Conservation (phyloP, 2,888 invertebrate genomes). For the Automeris io region DNA sequence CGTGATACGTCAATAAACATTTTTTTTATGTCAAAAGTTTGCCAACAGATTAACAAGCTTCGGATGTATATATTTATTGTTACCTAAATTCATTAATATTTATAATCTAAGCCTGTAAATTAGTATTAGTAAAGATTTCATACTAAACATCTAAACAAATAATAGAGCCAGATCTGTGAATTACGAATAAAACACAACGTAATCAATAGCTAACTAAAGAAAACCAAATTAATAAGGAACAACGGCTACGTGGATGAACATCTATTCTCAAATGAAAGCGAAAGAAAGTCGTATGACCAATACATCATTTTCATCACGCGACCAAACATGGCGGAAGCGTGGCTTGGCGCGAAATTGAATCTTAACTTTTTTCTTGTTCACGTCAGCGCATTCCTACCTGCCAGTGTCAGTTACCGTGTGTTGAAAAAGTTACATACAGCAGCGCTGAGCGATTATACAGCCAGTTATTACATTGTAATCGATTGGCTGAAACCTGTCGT, state of each 20-base stretch:
- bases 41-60: too few species aligned
- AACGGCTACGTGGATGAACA: constrained; percentile 33
- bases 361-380: constrained; percentile 63
- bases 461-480: background rate
- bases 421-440: constrained; percentile 22
- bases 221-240: constrained; percentile 29
- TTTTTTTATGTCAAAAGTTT: too few species aligned
- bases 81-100: too few species aligned
- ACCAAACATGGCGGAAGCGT: constrained; percentile 62
- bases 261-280: constrained; percentile 63
- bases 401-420: constrained; percentile 45
- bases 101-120: too few species aligned
- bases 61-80: too few species aligned
- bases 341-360: constrained; percentile 65
- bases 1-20: too few species aligned
- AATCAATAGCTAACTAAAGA: constrained; percentile 6
- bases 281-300: constrained; percentile 64
- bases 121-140: too few species aligned
- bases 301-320: constrained; percentile 75
- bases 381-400: constrained; percentile 55
- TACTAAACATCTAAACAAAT: too few species aligned
- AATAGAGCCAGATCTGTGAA: too few species aligned
- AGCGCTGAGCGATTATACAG: constrained; percentile 18
- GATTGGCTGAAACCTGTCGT: background rate
- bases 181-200: too few species aligned